phyloP scores from a whole-genome alignment of 2,113 vertebrate species.

The Arizona elegans region DNA sequence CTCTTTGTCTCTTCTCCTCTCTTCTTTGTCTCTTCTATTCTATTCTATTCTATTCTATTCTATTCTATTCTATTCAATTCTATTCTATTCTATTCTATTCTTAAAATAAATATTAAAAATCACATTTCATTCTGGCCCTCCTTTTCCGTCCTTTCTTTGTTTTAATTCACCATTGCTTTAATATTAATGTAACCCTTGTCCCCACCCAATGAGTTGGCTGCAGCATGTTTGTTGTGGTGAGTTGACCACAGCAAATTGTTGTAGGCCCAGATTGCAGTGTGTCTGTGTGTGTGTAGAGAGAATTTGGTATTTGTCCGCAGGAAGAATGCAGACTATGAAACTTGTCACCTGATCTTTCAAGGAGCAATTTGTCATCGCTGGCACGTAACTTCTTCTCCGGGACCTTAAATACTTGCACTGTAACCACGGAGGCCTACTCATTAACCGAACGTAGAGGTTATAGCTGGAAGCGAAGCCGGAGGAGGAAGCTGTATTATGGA shows the following conservation, averaged over 20 bases:
- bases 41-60: too few relatives aligned
- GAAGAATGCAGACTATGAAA: not conserved
- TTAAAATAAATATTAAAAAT: not conserved
- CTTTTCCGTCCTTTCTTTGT: not conserved
- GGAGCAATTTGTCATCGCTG: not conserved
- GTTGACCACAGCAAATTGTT: not conserved
- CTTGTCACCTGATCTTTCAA: not conserved
- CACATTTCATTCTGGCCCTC: not conserved
- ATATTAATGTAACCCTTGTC: not conserved
- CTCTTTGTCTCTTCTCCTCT: too few relatives aligned
- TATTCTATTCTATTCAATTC: too few relatives aligned
- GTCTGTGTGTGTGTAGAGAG: not conserved
- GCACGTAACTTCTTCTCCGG: rapidly evolving
- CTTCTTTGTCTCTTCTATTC: too few relatives aligned
- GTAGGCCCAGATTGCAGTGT: not conserved
- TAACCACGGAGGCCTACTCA: not conserved
- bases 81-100: too few relatives aligned
- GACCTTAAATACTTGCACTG: not conserved
- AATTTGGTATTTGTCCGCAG: not conserved
- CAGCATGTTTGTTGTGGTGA: too few relatives aligned
- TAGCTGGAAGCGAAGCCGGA: not conserved
- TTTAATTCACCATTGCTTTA: not conserved
- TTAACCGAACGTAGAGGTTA: not conserved
- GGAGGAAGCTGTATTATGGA: not conserved
- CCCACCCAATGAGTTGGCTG: too few relatives aligned